A percentile compares a stretch with the other conserved stretches of the same genome.
phyloP scores from a whole-genome alignment of 2,113 vertebrate genomes.

The Hepsetus odoe region DNA sequence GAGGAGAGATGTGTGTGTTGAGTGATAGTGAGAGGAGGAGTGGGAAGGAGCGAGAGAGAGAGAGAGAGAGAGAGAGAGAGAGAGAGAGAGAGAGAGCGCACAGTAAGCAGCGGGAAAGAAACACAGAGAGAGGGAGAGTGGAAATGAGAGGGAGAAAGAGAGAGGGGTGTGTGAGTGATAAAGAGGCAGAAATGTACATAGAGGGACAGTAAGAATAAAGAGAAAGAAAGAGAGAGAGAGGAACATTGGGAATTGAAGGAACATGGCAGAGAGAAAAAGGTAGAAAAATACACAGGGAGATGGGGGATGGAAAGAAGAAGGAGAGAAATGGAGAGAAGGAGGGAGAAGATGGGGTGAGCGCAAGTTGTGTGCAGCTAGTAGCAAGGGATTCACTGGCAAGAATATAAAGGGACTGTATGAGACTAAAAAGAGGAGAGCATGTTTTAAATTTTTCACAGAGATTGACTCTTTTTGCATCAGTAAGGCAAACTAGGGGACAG shows the following conservation, averaged over 20 bases:
- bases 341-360: slow-evolving; percentile 1
- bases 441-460: background rate
- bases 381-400: background rate
- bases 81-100: slow-evolving; percentile 26
- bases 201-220: background rate
- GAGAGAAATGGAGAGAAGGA: slow-evolving; percentile 16
- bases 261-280: slow-evolving; percentile 19
- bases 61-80: slow-evolving; percentile 30
- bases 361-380: background rate
- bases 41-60: slow-evolving; percentile 37
- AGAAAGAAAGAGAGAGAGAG: slow-evolving; percentile 27
- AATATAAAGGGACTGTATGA: background rate
- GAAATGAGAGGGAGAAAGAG: background rate
- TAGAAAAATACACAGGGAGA: background rate
- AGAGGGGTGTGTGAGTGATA: slow-evolving; percentile 28
- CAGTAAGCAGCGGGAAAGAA: slow-evolving; percentile 1
- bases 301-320: slow-evolving; percentile 25
- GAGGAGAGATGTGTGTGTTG: slow-evolving; percentile 21
- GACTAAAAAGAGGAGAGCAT: background rate
- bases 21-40: background rate
- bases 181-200: slow-evolving; percentile 27
- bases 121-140: background rate
- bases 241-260: slow-evolving; percentile 10
- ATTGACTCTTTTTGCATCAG: background rate
- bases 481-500: background rate